Evolutionary conservation across 1,140 invertebrate species (phyloP), one percentile per base, ranked within the genome.

Genomic region (Aleiodes sp.): DNA sequence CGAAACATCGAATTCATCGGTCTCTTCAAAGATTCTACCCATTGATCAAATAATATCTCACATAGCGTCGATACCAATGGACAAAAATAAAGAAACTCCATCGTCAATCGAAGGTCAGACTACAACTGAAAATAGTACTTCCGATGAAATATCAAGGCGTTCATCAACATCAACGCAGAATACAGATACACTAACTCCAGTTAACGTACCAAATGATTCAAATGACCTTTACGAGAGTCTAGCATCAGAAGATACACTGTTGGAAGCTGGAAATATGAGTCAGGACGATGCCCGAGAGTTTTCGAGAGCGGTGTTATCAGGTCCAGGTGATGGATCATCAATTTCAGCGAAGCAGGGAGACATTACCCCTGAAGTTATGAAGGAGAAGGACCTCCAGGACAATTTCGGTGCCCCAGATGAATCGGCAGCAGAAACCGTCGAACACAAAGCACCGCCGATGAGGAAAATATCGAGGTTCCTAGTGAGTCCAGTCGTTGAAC

Each of bases 391-490:
- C 29, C 10, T 29, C 19, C 69, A 52, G 26, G 10, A 10, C n/a
- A 28, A 16, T 35, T 39, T 7, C 2, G 16, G 28, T 63, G 33
- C 14, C 21, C 24, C 52, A 16, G 8, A 9, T 8, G 41, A 68
- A 3, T 9, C 28, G n/a, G 31, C 9, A 37, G 9, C 43, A 10
- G 79, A 81, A 41, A 19, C 64, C 12, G 26, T 46, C 64, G 0
- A 78, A 33, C 62, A 76, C 12, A 68, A 76, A 1, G 70, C 75
- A 4, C 73, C 78, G 24, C 60, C 91, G 62, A 87, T 89, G 70
- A 84, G 92, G 61, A 93, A 93, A 82, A 92, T 94, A 75, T 94
- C 93, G 29, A 86, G 93, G 46, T 94, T 94, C 83, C 86, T 94
- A 79, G 92, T 94, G 60, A 94, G 92, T 83, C 92, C 92, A 41